phyloP scores from a whole-genome alignment of 2,797 vertebrate genomes.

The Spea hammondii region DNA sequence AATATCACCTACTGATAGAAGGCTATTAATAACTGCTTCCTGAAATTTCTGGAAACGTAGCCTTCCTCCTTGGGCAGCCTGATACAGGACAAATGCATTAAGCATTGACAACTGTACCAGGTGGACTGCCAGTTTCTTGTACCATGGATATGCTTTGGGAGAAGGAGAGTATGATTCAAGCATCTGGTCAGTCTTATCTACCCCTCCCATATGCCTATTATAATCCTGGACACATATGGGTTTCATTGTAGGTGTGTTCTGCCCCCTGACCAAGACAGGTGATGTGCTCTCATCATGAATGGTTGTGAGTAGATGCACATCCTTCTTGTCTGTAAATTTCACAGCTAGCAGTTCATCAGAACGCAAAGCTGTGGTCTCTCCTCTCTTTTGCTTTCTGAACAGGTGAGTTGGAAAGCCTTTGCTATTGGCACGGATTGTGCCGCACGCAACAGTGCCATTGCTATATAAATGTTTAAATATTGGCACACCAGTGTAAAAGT shows the following conservation, averaged over 20 bases:
- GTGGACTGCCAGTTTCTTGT: neutral
- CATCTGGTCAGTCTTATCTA: neutral
- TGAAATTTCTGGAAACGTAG: slow-evolving; percentile 5
- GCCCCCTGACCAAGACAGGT: neutral
- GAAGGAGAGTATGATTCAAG: neutral
- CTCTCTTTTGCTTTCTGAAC: slow-evolving; percentile 7
- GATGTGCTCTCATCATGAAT: slow-evolving; percentile 4
- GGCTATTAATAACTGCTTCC: neutral
- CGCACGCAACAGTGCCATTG: slow-evolving; percentile 5
- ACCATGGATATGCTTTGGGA: neutral
- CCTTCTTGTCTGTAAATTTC: neutral
- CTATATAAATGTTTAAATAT: neutral
- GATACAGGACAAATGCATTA: neutral
- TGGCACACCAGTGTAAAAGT: neutral
- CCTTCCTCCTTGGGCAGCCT: neutral
- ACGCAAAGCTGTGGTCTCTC: neutral
- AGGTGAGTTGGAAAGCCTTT: neutral
- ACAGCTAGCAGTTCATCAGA: neutral
- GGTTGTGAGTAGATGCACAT: neutral
- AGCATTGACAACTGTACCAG: neutral
- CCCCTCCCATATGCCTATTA: neutral
- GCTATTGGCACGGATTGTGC: neutral
- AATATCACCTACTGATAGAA: neutral
- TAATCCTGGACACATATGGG: neutral
- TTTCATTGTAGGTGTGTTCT: neutral